Conservation (phyloP, 1,140 invertebrate species). For the Drosophila navojoa region DNA sequence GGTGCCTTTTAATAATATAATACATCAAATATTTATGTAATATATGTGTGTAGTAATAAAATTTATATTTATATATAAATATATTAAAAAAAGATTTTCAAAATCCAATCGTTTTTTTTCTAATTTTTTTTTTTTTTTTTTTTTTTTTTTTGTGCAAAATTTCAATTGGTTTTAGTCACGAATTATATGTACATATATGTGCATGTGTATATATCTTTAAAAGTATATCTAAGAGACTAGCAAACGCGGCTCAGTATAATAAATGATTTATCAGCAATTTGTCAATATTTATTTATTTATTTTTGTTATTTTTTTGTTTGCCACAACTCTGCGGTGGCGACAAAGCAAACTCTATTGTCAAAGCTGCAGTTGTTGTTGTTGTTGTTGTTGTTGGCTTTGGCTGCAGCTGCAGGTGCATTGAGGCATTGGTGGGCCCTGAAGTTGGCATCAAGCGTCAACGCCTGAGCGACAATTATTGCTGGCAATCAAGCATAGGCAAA, state of each 20-base stretch:
- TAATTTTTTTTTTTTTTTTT: too few relatives aligned
- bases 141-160: too few relatives aligned
- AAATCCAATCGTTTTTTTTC: too few relatives aligned
- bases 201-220: background rate
- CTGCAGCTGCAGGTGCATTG: slow-evolving; percentile 38
- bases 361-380: slow-evolving; percentile 10
- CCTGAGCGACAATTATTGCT: slow-evolving; percentile 72
- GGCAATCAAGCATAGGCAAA: slow-evolving; percentile 61
- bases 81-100: too few relatives aligned
- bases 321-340: slow-evolving; percentile 10
- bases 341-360: slow-evolving; percentile 9
- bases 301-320: slow-evolving; percentile 8
- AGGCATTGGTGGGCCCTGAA: slow-evolving; percentile 41
- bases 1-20: too few relatives aligned
- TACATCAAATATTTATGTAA: too few relatives aligned
- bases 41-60: too few relatives aligned
- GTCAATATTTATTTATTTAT: slow-evolving; percentile 38
- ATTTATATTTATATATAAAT: too few relatives aligned
- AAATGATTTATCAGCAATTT: slow-evolving; percentile 39
- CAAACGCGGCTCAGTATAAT: slow-evolving; percentile 28
- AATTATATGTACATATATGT: too few relatives aligned
- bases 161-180: too few relatives aligned
- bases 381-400: slow-evolving; percentile 20
- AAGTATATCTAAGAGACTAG: background rate
- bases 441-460: slow-evolving; percentile 67